These are phyloP conservation scores for Tenthredo distinguenda DNA, from an alignment of 2,888 invertebrate genomes.

Conservation along the genomic window DNA sequence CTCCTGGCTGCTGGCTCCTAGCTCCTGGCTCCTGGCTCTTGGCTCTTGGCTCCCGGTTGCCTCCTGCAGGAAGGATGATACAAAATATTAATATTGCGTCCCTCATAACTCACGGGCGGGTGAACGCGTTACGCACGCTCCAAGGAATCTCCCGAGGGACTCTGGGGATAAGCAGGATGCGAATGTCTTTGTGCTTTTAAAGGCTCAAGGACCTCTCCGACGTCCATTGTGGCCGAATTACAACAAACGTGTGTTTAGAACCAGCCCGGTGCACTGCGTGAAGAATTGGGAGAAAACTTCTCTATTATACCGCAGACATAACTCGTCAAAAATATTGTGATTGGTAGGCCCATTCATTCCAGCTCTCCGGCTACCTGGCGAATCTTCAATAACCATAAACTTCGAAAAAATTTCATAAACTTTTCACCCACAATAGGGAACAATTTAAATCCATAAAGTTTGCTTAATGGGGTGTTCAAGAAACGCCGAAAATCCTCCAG, in stretches of 20 bases:
- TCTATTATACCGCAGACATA: constrained; percentile 74
- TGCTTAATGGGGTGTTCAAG: constrained; percentile 13
- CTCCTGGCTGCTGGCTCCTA: constrained; percentile 56
- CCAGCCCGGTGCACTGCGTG: constrained; percentile 69
- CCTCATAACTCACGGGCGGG: constrained; percentile 77
- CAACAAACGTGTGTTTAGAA: constrained; percentile 69
- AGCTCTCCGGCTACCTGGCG: constrained; percentile 29
- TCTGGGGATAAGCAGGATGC: constrained; percentile 72
- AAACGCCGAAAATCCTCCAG: not conserved
- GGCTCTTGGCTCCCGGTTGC: constrained; percentile 54
- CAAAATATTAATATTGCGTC: constrained; percentile 78
- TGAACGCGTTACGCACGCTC: constrained; percentile 77
- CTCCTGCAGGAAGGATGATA: constrained; percentile 75
- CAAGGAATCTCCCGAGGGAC: constrained; percentile 74
- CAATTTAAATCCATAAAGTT: constrained; percentile 34
- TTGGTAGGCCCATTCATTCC: constrained; percentile 66
- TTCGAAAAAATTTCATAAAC: constrained; percentile 23
- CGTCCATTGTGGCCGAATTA: constrained; percentile 63
- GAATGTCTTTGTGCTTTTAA: constrained; percentile 75
- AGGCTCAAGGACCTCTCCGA: constrained; percentile 68
- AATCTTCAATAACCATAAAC: constrained; percentile 16
- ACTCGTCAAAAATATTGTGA: constrained; percentile 78
- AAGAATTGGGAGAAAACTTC: constrained; percentile 52
- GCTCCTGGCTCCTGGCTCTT: constrained; percentile 54
- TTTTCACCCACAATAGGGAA: constrained; percentile 30